These are phyloP conservation scores for Hyaena hyaena DNA, from an alignment of 2,113 vertebrate species.

Conservation along the genomic window DNA sequence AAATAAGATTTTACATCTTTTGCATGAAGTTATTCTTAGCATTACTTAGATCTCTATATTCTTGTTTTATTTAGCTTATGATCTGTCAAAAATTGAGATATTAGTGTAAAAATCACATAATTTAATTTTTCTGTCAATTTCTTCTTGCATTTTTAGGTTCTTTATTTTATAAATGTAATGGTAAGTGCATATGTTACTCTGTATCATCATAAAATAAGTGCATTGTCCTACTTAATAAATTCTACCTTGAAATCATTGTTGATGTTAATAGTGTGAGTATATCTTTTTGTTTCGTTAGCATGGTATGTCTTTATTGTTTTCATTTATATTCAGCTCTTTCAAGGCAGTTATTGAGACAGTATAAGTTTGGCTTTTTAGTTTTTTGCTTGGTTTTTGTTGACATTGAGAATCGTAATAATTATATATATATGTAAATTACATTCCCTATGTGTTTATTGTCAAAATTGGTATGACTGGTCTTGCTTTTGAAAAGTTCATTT, in stretches of 20 bases:
- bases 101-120: background rate
- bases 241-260: slow-evolving; percentile 19
- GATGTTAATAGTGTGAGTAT: background rate
- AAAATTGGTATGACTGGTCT: background rate
- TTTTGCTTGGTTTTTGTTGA: slow-evolving; percentile 31
- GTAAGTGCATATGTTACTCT: background rate
- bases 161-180: slow-evolving; percentile 30
- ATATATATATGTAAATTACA: background rate
- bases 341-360: background rate
- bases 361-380: background rate
- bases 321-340: background rate
- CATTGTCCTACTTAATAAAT: background rate
- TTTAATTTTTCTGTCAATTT: background rate
- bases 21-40: background rate
- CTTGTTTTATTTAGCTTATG: background rate
- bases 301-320: background rate
- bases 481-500: slow-evolving; percentile 30
- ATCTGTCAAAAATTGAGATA: slow-evolving; percentile 4
- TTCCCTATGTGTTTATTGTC: slow-evolving; percentile 13
- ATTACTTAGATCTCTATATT: background rate
- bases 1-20: background rate
- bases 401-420: slow-evolving; percentile 10
- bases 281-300: slow-evolving; percentile 13
- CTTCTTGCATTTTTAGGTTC: background rate
- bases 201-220: slow-evolving; percentile 16